Evolutionary conservation across 1,140 invertebrate species (phyloP).

Genomic region (Teleopsis dalmanni): DNA sequence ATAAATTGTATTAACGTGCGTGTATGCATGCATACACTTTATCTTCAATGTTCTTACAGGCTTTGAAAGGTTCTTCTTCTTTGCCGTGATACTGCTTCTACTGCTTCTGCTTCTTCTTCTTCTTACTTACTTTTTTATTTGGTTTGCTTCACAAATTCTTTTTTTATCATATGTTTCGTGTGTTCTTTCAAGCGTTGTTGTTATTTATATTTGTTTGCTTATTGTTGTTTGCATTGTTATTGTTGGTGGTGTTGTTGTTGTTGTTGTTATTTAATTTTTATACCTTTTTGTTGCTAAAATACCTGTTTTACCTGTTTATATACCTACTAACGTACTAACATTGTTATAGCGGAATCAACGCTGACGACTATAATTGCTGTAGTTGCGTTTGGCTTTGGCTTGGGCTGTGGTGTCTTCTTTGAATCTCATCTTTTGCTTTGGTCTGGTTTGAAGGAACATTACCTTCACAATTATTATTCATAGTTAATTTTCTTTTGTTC

Average conservation of each 20-base stretch:
- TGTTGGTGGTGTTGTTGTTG: not conserved
- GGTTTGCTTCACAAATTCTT: conserved; percentile 6
- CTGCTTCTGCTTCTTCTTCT: not conserved
- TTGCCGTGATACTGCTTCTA: not conserved
- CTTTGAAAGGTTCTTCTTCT: not conserved
- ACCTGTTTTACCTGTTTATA: conserved; percentile 45
- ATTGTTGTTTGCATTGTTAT: conserved; percentile 1
- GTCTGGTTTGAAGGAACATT: too few relatives aligned
- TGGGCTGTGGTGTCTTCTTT: too few relatives aligned
- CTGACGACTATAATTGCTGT: not conserved
- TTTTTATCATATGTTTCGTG: conserved; percentile 5
- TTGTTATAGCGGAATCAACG: conserved; percentile 39
- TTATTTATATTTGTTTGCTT: not conserved
- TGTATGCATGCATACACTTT: not conserved
- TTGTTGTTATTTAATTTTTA: conserved; percentile 1
- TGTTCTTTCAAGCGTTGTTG: conserved; percentile 9
- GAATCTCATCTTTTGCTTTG: too few relatives aligned
- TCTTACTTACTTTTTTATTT: not conserved
- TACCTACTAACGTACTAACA: conserved; percentile 46
- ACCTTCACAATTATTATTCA: too few relatives aligned
- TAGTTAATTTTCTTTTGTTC: too few relatives aligned
- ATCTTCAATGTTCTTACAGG: too few relatives aligned
- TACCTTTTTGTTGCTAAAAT: conserved; percentile 17
- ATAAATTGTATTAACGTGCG: not conserved
- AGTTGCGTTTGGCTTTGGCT: too few relatives aligned